Evolutionary conservation across 2,113 vertebrate species (phyloP).

Genomic region (cat (Felis catus)): F.catus_Fca126_mat1.0 CM031417.1:5836501-5837000

Average conservation of each 20-base stretch:
- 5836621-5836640: not conserved
- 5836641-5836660: not conserved
- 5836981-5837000: not conserved
- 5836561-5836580: not conserved
- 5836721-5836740: too few relatives aligned
- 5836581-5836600: not conserved
- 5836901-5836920: too few relatives aligned
- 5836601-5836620: not conserved
- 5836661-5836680: not conserved
- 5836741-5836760: too few relatives aligned
- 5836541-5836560: not conserved
- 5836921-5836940: not conserved
- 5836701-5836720: too few relatives aligned
- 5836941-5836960: not conserved
- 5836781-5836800: too few relatives aligned
- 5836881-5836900: too few relatives aligned
- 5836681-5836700: too few relatives aligned
- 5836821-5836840: too few relatives aligned
- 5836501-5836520: not conserved
- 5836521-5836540: not conserved
- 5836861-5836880: too few relatives aligned
- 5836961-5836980: not conserved
- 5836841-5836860: too few relatives aligned
- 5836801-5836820: too few relatives aligned
- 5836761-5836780: too few relatives aligned